Base-by-base conservation (phyloP, 2,797 vertebrate genomes). In the Geotrypetes seraphini region DNA sequence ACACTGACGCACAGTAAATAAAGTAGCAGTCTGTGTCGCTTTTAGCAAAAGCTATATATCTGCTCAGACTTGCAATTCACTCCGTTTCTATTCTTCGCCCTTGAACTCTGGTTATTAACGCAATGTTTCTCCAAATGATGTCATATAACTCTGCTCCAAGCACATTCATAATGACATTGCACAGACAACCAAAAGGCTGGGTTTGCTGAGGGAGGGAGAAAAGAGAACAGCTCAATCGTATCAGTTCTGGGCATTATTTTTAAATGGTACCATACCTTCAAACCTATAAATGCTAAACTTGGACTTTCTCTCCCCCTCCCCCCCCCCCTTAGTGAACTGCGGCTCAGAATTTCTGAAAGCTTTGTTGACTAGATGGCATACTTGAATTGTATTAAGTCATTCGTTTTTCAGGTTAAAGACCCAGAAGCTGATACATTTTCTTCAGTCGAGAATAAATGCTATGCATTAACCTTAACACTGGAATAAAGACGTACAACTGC, bases 61-160 rank as follows among this genome's bases (percentile, higher is more conserved):
- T 83, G 78, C 73, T 81, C 69, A 76, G 74, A 76, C 72, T 81
- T 78, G 78, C 79, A 82, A 84, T 85, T 83, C 82, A 77, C 75
- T 73, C 76, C 60, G 68, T 85, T 81, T 78, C 81, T 81, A 82
- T 84, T 71, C 73, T 83, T 79, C 85, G 84, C 80, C 84, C 83
- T 88, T 89, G 82, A 87, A 86, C 79, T 79, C 72, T 70, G 76
- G 76, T 87, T 84, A 84, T 87, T 86, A 85, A 83, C 71, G 57
- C 79, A 84, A 78, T 81, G 79, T 79, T 79, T 87, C 79, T 85
- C 79, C 72, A 82, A 81, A 81, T 75, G 73, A 80, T 78, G 74
- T 81, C 69, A 59, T 76, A 77, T 81, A 78, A 82, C 76, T 82
- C 80, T 75, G 69, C 75, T 77, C 53, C 12, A 36, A 77, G 75